Base-by-base conservation (phyloP, 1,140 invertebrate species). In the Tribolium madens region DNA sequence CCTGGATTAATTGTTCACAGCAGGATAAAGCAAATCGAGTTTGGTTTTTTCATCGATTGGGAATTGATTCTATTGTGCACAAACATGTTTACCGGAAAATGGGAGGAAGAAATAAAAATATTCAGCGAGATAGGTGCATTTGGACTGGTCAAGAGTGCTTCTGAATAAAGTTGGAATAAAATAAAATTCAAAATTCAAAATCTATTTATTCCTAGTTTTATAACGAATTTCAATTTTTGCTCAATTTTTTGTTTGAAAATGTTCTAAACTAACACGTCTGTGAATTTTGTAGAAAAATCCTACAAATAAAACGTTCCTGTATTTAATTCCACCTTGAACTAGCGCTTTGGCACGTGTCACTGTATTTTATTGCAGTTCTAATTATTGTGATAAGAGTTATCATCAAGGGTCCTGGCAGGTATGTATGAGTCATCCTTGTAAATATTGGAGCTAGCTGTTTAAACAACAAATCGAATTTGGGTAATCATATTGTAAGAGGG, bases 381-480 rank as follows among this genome's bases (percentile, higher is more conserved):
- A 64, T 64, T 64, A 64, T 36, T 33, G 13, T 26, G 57, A 64
- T 64, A 64, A 64, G 57, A 64, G 21, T 64, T 36, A 64, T 64
- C 57, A 64, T 7, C 7, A 26, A 57, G 57, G 57, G 57, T 64
- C n/a, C n/a, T 64, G 26, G 57, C 57, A 64, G 57, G 57, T 64
- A 64, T 33, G 57, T 26, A 64, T 64, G 57, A 64, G 57, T 64
- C 57, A 64, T 64, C 13, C 57, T 33, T 31, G 57, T 64, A 64
- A 64, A 64, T 64, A 64, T 64, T 64, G 57, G 9, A 64, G 57
- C 57, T 64, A 14, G 57, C 57, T 64, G 57, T 64, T 64, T 64
- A 64, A 64, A 64, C 57, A 64, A 64, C 57, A 64, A 64, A 64
- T 64, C 57, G 57, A 64, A 64, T 64, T 64, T 64, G 57, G 57